Evolutionary conservation across 2,797 vertebrate species (phyloP), one percentile per base, ranked within the genome.

Genomic region (Schizopygopsis malacanthus): DNA sequence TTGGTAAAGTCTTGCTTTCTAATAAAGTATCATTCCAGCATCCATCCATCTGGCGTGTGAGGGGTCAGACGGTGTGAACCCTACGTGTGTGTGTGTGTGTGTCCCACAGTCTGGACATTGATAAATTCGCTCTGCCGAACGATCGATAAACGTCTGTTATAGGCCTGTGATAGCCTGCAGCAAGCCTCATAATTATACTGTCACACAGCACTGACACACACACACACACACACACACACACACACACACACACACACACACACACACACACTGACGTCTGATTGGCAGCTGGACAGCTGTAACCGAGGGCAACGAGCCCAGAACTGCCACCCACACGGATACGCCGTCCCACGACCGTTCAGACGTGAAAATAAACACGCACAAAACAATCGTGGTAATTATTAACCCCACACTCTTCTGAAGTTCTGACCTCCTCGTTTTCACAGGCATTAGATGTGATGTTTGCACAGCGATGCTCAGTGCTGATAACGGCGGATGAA

Each of bases 101-200:
- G 91, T 83, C 88, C 85, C 88, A 91, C 92, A 89, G 87, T 77
- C 87, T 92, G 93, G 95, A 95, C 95, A 94, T 94, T 96, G 97
- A 99, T 96, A 95, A 95, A 96, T 96, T 93, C 94, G 92, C 94
- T 93, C 91, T 92, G 91, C 90, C 88, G 90, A 90, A 86, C 91
- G 89, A 96, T 99, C 98, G 96, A 99, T 99, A 99, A 96, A 96
- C 96, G 92, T 95, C 94, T 93, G 96, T 94, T 95, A 90, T 96
- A 93, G 87, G 90, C 93, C 94, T 91, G 92, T 91, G 93, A 94
- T 95, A 86, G 89, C 92, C 93, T 90, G 90, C 95, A 96, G 94
- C 94, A 92, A 94, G 96, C 95, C 93, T 96, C 97, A 88, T 99
- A 99, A 99, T 99, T 99, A 99, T 97, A 96, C 95, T 99, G 98